These are phyloP conservation scores for Terebella lapidaria DNA, from an alignment of 2,888 invertebrate species.

Conservation along the genomic window DNA sequence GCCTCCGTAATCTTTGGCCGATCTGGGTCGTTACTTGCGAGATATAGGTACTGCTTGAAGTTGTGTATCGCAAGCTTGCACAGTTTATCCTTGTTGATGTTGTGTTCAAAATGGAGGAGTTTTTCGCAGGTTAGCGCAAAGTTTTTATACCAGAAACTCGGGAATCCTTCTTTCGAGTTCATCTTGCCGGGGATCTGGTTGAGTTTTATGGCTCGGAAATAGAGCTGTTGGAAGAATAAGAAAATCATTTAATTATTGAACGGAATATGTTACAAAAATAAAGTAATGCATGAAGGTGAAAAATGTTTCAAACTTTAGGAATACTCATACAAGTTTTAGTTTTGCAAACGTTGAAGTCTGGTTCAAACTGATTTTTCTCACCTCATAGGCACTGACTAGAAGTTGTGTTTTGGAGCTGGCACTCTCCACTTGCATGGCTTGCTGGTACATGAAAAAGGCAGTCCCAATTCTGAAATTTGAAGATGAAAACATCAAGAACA, in stretches of 20 bases:
- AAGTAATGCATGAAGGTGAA: background rate
- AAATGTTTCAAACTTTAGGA: no score
- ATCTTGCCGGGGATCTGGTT: constrained; percentile 17
- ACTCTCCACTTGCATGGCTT: constrained; percentile 23
- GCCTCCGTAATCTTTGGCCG: constrained; percentile 19
- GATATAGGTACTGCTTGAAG: constrained; percentile 22
- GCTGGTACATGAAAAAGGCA: constrained; percentile 34
- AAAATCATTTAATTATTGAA: background rate
- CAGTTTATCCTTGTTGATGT: constrained; percentile 16
- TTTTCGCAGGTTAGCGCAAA: constrained; percentile 37
- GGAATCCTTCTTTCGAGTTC: constrained; percentile 25
- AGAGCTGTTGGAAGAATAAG: constrained; percentile 30
- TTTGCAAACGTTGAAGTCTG: no score
- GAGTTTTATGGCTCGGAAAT: constrained; percentile 32
- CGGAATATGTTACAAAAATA: background rate
- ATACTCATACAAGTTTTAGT: background rate
- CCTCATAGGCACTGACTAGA: constrained; percentile 33
- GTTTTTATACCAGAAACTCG: constrained; percentile 47
- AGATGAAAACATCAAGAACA: no score
- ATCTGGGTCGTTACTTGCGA: constrained; percentile 20
- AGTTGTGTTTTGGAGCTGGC: constrained; percentile 21
- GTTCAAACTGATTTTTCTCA: no score
- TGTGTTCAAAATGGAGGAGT: constrained; percentile 19
- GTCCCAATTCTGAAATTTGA: constrained; percentile 32
- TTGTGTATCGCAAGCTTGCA: constrained; percentile 25